These are phyloP conservation scores for Drosophila pseudotakahashii DNA, from an alignment of 2,888 invertebrate species.

Conservation along the genomic window DNA sequence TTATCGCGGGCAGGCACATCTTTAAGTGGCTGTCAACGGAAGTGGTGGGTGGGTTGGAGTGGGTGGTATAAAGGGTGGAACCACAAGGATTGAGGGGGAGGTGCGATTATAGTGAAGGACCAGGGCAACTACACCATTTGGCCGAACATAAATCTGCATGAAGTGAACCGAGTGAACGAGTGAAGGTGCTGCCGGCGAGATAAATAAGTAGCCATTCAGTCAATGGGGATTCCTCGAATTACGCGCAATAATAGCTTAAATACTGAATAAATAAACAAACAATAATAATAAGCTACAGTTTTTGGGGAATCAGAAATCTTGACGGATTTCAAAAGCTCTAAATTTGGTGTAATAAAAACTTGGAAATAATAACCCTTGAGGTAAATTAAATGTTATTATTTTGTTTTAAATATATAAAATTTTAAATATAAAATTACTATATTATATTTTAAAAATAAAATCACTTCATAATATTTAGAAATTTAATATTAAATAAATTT, in stretches of 20 bases:
- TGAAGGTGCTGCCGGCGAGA: conserved; percentile 30
- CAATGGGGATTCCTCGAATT: conserved; percentile 22
- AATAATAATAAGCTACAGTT: neutral
- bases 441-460: too few species aligned
- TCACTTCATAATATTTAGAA: too few species aligned
- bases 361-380: neutral
- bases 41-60: conserved; percentile 24
- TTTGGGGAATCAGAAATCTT: too few species aligned
- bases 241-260: conserved; percentile 15
- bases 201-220: conserved; percentile 39
- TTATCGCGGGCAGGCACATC: conserved; percentile 76
- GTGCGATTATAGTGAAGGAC: conserved; percentile 18
- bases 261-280: conserved; percentile 19
- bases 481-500: too few species aligned
- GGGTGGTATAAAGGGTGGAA: too few species aligned
- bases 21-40: conserved; percentile 80
- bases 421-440: too few species aligned
- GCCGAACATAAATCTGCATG: conserved; percentile 63
- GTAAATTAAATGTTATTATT: too few species aligned
- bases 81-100: neutral
- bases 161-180: conserved; percentile 41
- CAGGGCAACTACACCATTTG: conserved; percentile 44
- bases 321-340: neutral
- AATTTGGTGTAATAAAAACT: neutral
- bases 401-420: too few species aligned